phyloP scores from a whole-genome alignment of 2,113 vertebrate species.

The Himantopus leucocephalus region DNA sequence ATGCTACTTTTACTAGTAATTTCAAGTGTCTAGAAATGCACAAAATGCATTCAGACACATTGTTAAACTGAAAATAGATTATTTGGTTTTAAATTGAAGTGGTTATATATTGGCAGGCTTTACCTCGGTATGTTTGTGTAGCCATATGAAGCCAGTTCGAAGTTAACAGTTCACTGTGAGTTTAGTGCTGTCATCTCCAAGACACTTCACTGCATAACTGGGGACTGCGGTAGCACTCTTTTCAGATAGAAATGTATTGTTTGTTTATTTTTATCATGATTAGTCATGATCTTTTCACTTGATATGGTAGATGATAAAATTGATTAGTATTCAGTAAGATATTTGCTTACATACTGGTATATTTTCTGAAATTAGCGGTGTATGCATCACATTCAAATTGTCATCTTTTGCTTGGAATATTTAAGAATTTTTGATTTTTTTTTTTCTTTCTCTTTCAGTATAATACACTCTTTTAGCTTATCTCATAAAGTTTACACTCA shows the following conservation, averaged over 20 bases:
- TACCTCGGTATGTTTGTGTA: neutral
- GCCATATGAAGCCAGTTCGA: neutral
- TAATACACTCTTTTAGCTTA: neutral
- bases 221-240: rapidly evolving
- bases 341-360: neutral
- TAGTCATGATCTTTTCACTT: neutral
- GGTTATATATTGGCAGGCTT: neutral
- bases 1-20: neutral
- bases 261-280: neutral
- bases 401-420: neutral
- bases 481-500: neutral
- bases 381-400: neutral
- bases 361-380: neutral
- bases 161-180: neutral
- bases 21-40: neutral
- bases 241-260: neutral
- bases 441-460: neutral
- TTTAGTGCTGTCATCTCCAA: rapidly evolving
- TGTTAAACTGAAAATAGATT: neutral
- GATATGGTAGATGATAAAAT: neutral
- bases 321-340: neutral
- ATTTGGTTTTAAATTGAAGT: neutral
- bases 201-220: neutral
- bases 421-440: neutral
- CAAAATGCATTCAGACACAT: neutral